phyloP scores from a whole-genome alignment of 2,888 invertebrate species.

The Zhuqinia jingwanae region DNA sequence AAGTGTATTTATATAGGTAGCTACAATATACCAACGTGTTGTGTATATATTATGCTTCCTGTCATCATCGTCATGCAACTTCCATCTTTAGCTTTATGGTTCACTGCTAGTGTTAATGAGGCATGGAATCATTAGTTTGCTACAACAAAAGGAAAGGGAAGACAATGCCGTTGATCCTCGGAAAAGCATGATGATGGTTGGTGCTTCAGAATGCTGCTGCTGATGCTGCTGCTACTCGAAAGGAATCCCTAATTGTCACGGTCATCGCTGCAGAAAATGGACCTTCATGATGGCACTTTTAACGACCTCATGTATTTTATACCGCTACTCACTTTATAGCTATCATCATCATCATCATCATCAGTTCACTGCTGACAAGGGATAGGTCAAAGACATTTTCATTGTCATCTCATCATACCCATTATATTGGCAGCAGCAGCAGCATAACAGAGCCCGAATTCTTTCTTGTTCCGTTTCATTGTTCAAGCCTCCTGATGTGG shows the following conservation, averaged over 20 bases:
- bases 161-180: no score
- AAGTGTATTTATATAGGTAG: no score
- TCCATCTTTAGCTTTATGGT: slow-evolving; percentile 55
- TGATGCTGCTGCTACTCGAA: not conserved
- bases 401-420: not conserved
- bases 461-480: no score
- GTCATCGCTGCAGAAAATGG: slow-evolving; percentile 65
- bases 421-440: no score
- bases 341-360: no score
- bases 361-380: not conserved
- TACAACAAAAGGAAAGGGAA: slow-evolving; percentile 6
- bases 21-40: no score
- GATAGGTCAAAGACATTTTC: slow-evolving; percentile 16
- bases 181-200: slow-evolving; percentile 12
- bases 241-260: slow-evolving; percentile 56
- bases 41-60: not conserved
- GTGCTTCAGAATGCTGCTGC: not conserved
- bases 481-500: no score
- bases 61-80: slow-evolving; percentile 51
- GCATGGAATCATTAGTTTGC: slow-evolving; percentile 62
- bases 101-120: slow-evolving; percentile 64
- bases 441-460: no score
- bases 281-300: slow-evolving; percentile 42
- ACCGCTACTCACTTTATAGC: not conserved
- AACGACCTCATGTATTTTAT: slow-evolving; percentile 17